Percentiles rank a stretch among this genome's conserved stretches.
Evolutionary conservation across 1,140 invertebrate species (phyloP).

Genomic region (Catajapyx aquilonaris): DNA sequence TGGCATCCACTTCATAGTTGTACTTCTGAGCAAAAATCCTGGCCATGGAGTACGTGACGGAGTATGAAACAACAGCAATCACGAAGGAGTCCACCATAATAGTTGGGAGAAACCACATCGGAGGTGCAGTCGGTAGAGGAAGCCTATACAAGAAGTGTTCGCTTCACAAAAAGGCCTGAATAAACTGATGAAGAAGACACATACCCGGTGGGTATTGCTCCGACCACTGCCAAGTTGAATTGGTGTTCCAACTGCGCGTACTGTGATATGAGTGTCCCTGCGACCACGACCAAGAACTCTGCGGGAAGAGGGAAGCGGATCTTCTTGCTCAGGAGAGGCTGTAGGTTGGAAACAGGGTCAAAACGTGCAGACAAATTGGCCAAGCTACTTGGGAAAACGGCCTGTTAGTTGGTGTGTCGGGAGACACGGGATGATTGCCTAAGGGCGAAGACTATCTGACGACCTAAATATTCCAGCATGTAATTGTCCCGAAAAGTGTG

Average conservation of each 20-base stretch:
- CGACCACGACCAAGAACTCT: constrained; percentile 60
- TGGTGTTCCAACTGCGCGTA: constrained; percentile 29
- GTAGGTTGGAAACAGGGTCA: no score
- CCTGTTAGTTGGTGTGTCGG: no score
- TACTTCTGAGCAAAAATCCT: constrained; percentile 74
- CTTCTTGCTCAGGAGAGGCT: constrained; percentile 50
- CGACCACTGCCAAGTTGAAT: constrained; percentile 41
- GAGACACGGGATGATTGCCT: no score
- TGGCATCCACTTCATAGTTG: constrained; percentile 67
- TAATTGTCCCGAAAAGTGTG: no score
- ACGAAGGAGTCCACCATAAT: constrained; percentile 40
- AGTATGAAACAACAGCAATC: constrained; percentile 75
- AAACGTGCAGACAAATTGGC: no score
- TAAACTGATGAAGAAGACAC: constrained; percentile 28
- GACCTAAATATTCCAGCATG: no score
- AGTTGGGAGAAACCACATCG: constrained; percentile 27
- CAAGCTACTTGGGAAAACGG: no score
- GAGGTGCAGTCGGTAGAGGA: constrained; percentile 30
- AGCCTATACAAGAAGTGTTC: constrained; percentile 57
- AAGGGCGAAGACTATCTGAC: no score
- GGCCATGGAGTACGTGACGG: constrained; percentile 79
- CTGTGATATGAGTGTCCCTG: constrained; percentile 48
- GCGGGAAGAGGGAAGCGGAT: constrained; percentile 58
- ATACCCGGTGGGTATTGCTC: constrained; percentile 56
- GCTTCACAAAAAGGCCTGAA: constrained; percentile 39